These are phyloP conservation scores for Opisthograptis luteolata DNA, from an alignment of 2,888 invertebrate genomes.

Conservation along the genomic window DNA sequence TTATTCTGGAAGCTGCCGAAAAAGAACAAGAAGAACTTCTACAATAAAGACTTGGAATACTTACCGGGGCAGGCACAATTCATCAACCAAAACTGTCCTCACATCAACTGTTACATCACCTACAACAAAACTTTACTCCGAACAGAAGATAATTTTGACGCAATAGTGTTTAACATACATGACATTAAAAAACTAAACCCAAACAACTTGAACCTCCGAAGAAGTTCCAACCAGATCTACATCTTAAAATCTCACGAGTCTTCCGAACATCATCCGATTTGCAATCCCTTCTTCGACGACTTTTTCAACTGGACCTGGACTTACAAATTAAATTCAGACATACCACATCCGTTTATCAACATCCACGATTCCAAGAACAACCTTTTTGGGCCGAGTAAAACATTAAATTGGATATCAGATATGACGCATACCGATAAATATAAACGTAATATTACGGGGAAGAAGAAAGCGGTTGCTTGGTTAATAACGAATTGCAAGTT, in stretches of 20 bases:
- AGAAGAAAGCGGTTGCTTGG: conserved; percentile 67
- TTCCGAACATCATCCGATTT: conserved; percentile 58
- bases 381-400: conserved; percentile 57
- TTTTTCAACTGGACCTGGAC: conserved; percentile 80
- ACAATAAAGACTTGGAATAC: conserved; percentile 39
- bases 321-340: conserved; percentile 68
- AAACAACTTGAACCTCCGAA: conserved; percentile 45
- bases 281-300: conserved; percentile 57
- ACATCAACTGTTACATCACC: conserved; percentile 69
- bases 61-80: conserved; percentile 57
- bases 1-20: conserved; percentile 60
- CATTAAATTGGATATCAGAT: conserved; percentile 54
- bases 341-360: conserved; percentile 64
- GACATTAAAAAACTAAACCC: conserved; percentile 50
- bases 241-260: conserved; percentile 68
- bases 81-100: conserved; percentile 63
- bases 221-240: conserved; percentile 61
- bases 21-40: conserved; percentile 33
- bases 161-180: conserved; percentile 61
- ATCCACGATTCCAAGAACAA: conserved; percentile 50
- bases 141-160: conserved; percentile 62
- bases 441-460: conserved; percentile 43
- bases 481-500: conserved; percentile 59
- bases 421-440: conserved; percentile 49
- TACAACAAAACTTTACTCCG: conserved; percentile 55